Evolutionary conservation across 2,888 invertebrate genomes (phyloP).

Genomic region (Eudasyphora cyanicolor): DNA sequence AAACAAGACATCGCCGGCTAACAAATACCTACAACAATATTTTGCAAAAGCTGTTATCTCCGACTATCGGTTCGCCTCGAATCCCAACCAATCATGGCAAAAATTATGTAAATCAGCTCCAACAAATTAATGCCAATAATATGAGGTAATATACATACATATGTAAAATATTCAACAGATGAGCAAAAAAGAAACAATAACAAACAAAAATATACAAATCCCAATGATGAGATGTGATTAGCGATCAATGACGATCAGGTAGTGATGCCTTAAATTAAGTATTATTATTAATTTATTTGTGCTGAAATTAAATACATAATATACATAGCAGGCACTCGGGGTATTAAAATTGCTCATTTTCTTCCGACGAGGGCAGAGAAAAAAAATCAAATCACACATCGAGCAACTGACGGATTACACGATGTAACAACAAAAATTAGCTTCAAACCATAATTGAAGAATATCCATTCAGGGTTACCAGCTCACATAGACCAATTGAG

Average conservation of each 20-base stretch:
- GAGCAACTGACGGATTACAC: too few species aligned
- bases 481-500: too few species aligned
- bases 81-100: conserved; percentile 21
- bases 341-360: neutral
- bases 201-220: neutral
- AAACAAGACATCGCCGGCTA: neutral
- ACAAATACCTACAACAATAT: neutral
- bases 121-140: conserved; percentile 3
- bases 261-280: neutral
- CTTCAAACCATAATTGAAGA: too few species aligned
- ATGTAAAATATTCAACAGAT: conserved; percentile 2
- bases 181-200: neutral
- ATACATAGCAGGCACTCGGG: too few species aligned
- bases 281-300: neutral
- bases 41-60: conserved; percentile 6
- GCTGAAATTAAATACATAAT: neutral
- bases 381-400: too few species aligned
- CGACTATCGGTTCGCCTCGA: too few species aligned
- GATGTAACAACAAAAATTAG: too few species aligned
- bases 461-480: too few species aligned
- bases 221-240: neutral
- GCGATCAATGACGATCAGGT: neutral
- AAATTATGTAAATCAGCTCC: conserved; percentile 53
- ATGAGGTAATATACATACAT: conserved; percentile 51
- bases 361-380: too few species aligned